These are phyloP conservation scores for Drosophila monieri DNA, from an alignment of 2,888 invertebrate species.

Conservation along the genomic window DNA sequence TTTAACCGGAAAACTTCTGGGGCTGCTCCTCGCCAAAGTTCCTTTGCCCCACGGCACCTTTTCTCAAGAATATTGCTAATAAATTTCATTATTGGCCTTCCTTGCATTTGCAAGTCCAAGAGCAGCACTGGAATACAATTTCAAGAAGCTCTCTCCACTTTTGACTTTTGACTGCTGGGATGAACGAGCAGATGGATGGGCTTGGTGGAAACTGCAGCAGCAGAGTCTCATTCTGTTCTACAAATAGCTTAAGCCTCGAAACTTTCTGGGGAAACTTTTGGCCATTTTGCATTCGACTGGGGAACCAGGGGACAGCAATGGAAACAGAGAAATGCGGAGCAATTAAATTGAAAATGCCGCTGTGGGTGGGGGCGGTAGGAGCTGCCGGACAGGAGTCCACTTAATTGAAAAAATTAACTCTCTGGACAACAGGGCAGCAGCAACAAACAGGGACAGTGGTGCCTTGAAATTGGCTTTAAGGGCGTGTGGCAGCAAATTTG, in stretches of 20 bases:
- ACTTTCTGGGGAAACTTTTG: conserved; percentile 33
- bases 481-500: conserved; percentile 62
- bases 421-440: conserved; percentile 33
- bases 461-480: conserved; percentile 67
- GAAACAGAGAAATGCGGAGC: conserved; percentile 3
- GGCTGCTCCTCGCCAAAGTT: conserved; percentile 1
- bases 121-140: conserved; percentile 30
- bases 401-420: conserved; percentile 72
- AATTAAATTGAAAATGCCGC: conserved; percentile 45
- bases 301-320: conserved; percentile 1
- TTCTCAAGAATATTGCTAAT: conserved; percentile 30
- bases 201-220: conserved; percentile 20
- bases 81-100: conserved; percentile 58
- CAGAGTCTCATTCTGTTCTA: conserved; percentile 35
- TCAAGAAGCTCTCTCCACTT: conserved; percentile 37
- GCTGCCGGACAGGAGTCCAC: conserved; percentile 43
- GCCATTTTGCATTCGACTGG: conserved; percentile 32
- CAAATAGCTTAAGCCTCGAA: conserved; percentile 52
- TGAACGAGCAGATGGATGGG: neutral
- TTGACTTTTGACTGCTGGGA: conserved; percentile 42
- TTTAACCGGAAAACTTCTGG: conserved; percentile 4
- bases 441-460: conserved; percentile 1
- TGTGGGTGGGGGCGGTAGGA: conserved; percentile 8
- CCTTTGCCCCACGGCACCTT: conserved; percentile 5
- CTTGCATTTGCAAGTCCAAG: conserved; percentile 28